Percentiles rank a stretch among this genome's conserved stretches.
phyloP scores from a whole-genome alignment of 2,888 invertebrate species.

The Scelioninae gen. 1 region DNA sequence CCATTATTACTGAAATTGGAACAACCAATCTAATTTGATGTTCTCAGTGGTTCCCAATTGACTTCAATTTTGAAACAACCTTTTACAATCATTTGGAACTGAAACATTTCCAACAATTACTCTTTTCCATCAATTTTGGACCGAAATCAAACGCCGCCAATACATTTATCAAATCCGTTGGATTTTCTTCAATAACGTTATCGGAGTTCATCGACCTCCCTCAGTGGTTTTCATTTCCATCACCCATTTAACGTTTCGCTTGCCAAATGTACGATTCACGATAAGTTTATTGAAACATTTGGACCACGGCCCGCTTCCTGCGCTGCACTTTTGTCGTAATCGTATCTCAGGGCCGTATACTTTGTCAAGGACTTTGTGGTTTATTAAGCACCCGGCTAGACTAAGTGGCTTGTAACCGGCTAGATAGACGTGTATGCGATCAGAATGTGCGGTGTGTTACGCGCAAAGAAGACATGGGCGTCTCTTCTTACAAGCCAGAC shows the following conservation, averaged over 20 bases:
- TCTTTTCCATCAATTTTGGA: slow-evolving; percentile 15
- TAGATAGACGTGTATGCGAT: slow-evolving; percentile 53
- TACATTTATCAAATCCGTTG: slow-evolving; percentile 50
- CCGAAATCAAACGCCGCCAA: slow-evolving; percentile 20
- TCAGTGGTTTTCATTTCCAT: slow-evolving; percentile 52
- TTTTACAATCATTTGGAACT: too few species aligned
- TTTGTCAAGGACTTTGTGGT: slow-evolving; percentile 66
- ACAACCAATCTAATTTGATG: too few species aligned
- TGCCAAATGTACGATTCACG: slow-evolving; percentile 30
- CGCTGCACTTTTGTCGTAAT: slow-evolving; percentile 51
- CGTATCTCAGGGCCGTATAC: slow-evolving; percentile 58
- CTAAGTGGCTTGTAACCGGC: slow-evolving; percentile 47
- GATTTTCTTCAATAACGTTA: slow-evolving; percentile 45
- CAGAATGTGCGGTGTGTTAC: slow-evolving; percentile 67
- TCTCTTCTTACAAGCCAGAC: slow-evolving; percentile 76
- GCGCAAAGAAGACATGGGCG: slow-evolving; percentile 74
- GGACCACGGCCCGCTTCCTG: slow-evolving; percentile 50
- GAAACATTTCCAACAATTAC: too few species aligned
- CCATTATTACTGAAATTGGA: too few species aligned
- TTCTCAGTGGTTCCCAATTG: too few species aligned
- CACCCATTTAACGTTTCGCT: slow-evolving; percentile 20
- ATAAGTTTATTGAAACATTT: slow-evolving; percentile 64
- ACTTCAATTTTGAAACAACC: too few species aligned
- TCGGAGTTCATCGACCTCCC: slow-evolving; percentile 40
- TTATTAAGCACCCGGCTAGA: slow-evolving; percentile 57